Conservation (phyloP, 2,113 vertebrate species). For the Brevimyrus niger region DNA sequence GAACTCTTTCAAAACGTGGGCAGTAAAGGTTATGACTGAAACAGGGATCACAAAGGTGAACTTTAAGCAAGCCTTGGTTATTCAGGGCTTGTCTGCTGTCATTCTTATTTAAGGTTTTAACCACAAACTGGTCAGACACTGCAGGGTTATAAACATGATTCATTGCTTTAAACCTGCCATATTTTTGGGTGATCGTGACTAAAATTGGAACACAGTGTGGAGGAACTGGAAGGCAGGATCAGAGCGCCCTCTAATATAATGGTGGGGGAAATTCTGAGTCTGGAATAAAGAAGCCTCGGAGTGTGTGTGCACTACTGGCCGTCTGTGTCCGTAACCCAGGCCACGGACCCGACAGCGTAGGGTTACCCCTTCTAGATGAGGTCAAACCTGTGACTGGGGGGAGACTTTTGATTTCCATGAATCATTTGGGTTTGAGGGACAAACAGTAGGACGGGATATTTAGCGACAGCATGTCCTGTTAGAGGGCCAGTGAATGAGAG, state of each 20-base stretch:
- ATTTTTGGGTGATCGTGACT: neutral
- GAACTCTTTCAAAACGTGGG: neutral
- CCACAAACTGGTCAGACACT: neutral
- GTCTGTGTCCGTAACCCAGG: neutral
- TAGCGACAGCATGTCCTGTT: neutral
- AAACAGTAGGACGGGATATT: neutral
- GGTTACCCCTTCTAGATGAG: neutral
- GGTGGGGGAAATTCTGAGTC: neutral
- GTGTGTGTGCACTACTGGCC: neutral
- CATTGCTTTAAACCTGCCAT: neutral
- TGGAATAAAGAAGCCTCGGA: neutral
- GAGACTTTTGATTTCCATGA: neutral
- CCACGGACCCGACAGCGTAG: neutral
- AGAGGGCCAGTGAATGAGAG: neutral
- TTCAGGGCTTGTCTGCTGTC: neutral
- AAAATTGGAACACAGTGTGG: neutral
- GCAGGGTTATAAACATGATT: neutral
- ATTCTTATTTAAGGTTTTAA: neutral
- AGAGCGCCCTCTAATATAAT: neutral
- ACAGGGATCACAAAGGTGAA: neutral
- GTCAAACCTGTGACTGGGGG: neutral
- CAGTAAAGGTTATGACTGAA: neutral
- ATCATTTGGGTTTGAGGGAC: neutral
- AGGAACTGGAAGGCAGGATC: neutral
- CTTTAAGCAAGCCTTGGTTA: neutral